phyloP scores from a whole-genome alignment of 1,140 invertebrate species.

The Harpegnathos saltator region DNA sequence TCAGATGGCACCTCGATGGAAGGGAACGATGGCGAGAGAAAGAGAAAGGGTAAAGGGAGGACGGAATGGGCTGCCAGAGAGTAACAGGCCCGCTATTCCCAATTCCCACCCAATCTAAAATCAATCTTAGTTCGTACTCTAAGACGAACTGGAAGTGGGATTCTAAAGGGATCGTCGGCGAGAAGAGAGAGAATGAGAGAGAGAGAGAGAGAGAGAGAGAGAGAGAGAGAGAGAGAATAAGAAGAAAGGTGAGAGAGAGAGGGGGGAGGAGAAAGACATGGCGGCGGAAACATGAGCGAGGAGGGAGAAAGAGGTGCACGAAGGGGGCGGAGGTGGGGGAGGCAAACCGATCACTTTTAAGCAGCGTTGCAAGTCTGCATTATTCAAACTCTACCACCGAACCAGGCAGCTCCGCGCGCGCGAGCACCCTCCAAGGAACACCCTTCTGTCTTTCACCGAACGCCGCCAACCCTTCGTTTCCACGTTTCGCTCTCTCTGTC shows the following conservation, averaged over 20 bases:
- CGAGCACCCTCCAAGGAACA: constrained; percentile 56
- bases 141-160: constrained; percentile 71
- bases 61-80: constrained; percentile 45
- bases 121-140: constrained; percentile 84
- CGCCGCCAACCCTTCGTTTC: constrained; percentile 40
- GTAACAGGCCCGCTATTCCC: constrained; percentile 78
- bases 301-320: constrained; percentile 6
- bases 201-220: constrained; percentile 26
- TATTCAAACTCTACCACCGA: constrained; percentile 83
- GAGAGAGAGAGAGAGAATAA: background rate
- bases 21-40: background rate
- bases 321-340: constrained; percentile 45
- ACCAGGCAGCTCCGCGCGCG: constrained; percentile 42
- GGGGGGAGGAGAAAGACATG: constrained; percentile 56
- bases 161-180: constrained; percentile 62
- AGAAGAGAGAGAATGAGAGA: constrained; percentile 54
- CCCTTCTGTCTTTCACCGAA: constrained; percentile 63
- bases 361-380: constrained; percentile 83
- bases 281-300: no score
- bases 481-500: constrained; percentile 51
- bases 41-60: background rate
- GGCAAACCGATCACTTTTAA: constrained; percentile 83
- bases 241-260: constrained; percentile 51
- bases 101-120: constrained; percentile 85
- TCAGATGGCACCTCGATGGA: background rate